phyloP scores from a whole-genome alignment of 2,888 invertebrate species.

The Phania funesta region DNA sequence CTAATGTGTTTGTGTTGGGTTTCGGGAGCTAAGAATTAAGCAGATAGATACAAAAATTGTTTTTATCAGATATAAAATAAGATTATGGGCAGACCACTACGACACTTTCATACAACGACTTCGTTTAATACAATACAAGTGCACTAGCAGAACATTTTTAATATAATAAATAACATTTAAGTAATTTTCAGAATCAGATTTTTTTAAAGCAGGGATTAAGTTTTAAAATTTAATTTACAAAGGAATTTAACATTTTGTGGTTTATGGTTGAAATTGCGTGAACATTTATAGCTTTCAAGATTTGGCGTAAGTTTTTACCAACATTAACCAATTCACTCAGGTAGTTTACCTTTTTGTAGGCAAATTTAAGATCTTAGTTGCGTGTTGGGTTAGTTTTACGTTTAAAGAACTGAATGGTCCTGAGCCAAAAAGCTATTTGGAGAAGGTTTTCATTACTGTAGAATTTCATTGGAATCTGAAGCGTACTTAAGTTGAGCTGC shows the following conservation, averaged over 20 bases:
- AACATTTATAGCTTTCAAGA: background rate
- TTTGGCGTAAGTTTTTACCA: background rate
- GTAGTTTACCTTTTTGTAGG: too few relatives aligned
- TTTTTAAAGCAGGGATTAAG: constrained; percentile 22
- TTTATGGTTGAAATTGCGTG: background rate
- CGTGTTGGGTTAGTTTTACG: too few relatives aligned
- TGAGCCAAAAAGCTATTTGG: too few relatives aligned
- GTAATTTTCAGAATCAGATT: constrained; percentile 40
- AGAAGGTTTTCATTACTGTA: too few relatives aligned
- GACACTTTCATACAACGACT: constrained; percentile 16
- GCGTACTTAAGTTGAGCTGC: too few relatives aligned
- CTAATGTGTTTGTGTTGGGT: background rate
- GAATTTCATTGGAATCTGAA: too few relatives aligned
- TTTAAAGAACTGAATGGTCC: too few relatives aligned
- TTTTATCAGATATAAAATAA: constrained; percentile 42
- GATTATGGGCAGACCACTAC: constrained; percentile 33
- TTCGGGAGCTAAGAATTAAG: constrained; percentile 35
- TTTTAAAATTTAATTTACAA: constrained; percentile 37
- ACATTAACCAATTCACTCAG: background rate
- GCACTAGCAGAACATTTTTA: background rate
- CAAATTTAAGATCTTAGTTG: too few relatives aligned
- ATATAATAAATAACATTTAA: constrained; percentile 49
- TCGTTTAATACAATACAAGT: background rate
- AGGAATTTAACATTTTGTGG: background rate
- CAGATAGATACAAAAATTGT: constrained; percentile 20